Conservation (phyloP, 2,888 invertebrate genomes). For the Agonopterix arenella region DNA sequence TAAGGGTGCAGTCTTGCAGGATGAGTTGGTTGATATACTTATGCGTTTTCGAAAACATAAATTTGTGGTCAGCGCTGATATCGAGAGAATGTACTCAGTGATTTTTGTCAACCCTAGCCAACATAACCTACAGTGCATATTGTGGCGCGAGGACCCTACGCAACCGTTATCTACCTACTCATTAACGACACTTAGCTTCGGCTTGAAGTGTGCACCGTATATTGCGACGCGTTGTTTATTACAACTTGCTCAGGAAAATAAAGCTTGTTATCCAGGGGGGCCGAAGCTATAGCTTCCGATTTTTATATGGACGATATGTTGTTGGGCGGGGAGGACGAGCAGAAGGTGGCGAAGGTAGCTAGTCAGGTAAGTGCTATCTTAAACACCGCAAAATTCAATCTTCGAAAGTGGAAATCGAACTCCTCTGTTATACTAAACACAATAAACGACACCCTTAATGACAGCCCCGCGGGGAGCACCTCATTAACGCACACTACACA, state of each 20-base stretch:
- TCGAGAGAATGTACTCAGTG: slow-evolving; percentile 8
- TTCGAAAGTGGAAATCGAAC: slow-evolving; percentile 10
- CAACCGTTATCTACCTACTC: slow-evolving; percentile 5
- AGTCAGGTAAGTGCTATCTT: neutral
- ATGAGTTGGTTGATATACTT: slow-evolving; percentile 6
- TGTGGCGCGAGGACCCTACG: slow-evolving; percentile 7
- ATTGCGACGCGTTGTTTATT: slow-evolving; percentile 10
- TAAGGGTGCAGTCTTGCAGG: slow-evolving; percentile 7
- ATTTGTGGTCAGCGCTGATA: slow-evolving; percentile 6
- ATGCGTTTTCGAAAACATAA: slow-evolving; percentile 6
- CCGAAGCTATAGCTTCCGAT: neutral
- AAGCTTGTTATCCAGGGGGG: neutral
- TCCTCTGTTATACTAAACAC: slow-evolving; percentile 1
- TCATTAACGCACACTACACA: slow-evolving; percentile 4
- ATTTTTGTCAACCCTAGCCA: slow-evolving; percentile 5
- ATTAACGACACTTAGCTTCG: slow-evolving; percentile 12
- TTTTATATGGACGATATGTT: slow-evolving; percentile 5
- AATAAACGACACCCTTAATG: neutral
- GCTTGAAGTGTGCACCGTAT: slow-evolving; percentile 9
- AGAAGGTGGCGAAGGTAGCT: neutral
- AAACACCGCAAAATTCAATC: slow-evolving; percentile 3
- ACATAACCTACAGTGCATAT: slow-evolving; percentile 4
- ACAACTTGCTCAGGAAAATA: slow-evolving; percentile 7
- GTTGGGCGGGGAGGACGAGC: slow-evolving; percentile 2
- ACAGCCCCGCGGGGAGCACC: neutral